Base-by-base conservation (phyloP, 2,888 invertebrate species). In the Tachina fera region DNA sequence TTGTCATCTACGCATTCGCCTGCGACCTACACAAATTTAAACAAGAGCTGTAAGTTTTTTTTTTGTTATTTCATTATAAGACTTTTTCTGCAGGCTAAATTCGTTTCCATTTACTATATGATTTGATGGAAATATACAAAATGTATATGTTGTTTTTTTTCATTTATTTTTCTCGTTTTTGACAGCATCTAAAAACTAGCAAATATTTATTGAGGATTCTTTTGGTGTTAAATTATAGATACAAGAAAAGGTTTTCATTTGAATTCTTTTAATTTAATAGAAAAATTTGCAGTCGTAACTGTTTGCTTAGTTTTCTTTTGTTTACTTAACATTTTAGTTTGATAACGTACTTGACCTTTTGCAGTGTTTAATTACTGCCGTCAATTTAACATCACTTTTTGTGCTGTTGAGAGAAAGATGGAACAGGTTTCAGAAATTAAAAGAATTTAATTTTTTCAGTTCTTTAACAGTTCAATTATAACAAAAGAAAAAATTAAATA, bases 1-100 rank as follows among this genome's bases (percentile, higher is more conserved):
- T 82, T 86, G 79, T 71, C 85, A 86, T 82, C 82, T 82, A 86
- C 85, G 82, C 82, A 86, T 74, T 78, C 63, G 60, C 51, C 22
- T 16, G 51, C 82, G 56, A 67, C 86, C 85, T 79, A 86, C 86
- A 76, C 86, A 79, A 75, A 49, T 68, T 63, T 63, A 22, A 81
- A 77, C 77, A 83, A 72, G 65, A 77, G 31, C 77, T 77, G 63
- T 31, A 39, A 53, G 51, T 16, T 19, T 39, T 13, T 53, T 63
- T 70, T 71, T 43, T 6, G 43, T 63, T 53, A 5, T 51, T 49
- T 1, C 22, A 31, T 31, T 60, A 41, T 60, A 74, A 16, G 16
- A 9, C 9, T 71, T 60, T 51, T 60, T 58, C 76, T 70, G 82
- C 65, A 76, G 82, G 71, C 76, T 31, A 53, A 77, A 60, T 60